Evolutionary conservation across 2,888 invertebrate genomes (phyloP).

Genomic region (Drosophila phalerata): DNA sequence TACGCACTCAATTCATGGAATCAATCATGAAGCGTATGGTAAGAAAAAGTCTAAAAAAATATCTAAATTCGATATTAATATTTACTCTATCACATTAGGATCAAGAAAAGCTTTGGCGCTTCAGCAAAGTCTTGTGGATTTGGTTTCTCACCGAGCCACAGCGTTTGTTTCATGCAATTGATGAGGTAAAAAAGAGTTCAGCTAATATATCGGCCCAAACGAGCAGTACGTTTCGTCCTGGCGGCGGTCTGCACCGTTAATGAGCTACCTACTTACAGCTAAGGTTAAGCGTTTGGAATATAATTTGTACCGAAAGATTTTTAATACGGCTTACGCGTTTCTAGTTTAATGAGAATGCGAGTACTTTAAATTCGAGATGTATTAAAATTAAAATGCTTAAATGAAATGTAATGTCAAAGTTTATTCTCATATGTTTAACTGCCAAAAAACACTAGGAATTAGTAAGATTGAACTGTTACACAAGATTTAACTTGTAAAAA

Average conservation of each 20-base stretch:
- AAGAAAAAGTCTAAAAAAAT: conserved; percentile 17
- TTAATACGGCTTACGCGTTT: too few species aligned
- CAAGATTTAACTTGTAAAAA: too few species aligned
- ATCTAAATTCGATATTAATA: not conserved
- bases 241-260: conserved; percentile 65
- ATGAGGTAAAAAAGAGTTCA: conserved; percentile 82
- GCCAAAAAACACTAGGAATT: too few species aligned
- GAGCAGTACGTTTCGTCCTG: conserved; percentile 44
- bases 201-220: conserved; percentile 73
- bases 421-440: too few species aligned
- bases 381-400: too few species aligned
- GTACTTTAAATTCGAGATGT: too few species aligned
- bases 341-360: too few species aligned
- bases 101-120: conserved; percentile 82
- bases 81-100: conserved; percentile 55
- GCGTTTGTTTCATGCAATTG: conserved; percentile 82
- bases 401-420: too few species aligned
- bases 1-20: conserved; percentile 80
- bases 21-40: conserved; percentile 80
- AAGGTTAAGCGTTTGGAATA: not conserved
- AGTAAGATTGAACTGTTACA: too few species aligned
- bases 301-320: too few species aligned
- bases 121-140: conserved; percentile 83
- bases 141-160: conserved; percentile 85
- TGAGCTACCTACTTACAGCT: conserved; percentile 25